Conservation (phyloP, 2,888 invertebrate genomes). For the Choreutis nemorana region DNA sequence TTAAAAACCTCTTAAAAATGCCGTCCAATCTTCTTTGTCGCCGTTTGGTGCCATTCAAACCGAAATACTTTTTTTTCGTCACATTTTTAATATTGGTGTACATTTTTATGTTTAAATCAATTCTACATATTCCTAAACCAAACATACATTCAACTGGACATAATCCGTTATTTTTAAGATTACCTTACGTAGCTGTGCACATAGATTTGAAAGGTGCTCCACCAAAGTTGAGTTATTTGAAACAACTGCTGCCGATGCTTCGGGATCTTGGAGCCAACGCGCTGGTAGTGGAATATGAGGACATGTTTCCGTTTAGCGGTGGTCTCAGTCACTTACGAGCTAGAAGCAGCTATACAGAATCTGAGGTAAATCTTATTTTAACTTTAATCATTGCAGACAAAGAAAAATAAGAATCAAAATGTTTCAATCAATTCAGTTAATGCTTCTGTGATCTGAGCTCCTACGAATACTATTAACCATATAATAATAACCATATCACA, state of each 20-base stretch:
- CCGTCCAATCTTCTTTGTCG: no score
- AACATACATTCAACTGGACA: no score
- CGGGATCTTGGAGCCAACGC: conserved; percentile 76
- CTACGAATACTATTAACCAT: conserved; percentile 2
- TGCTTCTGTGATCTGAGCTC: no score
- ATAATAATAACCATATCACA: conserved; percentile 49
- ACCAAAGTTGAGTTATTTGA: conserved; percentile 70
- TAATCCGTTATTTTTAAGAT: conserved; percentile 9
- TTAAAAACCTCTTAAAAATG: no score
- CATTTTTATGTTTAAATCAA: no score
- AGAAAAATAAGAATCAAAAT: no score
- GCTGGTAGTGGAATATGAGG: conserved; percentile 84
- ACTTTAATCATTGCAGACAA: no score
- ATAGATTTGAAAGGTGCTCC: conserved; percentile 88
- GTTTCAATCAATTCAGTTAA: no score
- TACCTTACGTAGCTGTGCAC: conserved; percentile 75
- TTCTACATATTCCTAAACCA: no score
- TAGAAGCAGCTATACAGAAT: conserved; percentile 66
- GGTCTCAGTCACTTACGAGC: conserved; percentile 67
- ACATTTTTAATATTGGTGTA: no score
- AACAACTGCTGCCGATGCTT: conserved; percentile 68
- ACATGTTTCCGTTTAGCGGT: conserved; percentile 83
- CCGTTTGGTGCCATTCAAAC: no score
- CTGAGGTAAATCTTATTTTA: conserved; percentile 31
- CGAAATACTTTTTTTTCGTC: no score